Conservation (phyloP, 92 coral and sea anemone genomes). For the Umimayanthus chanpuru region DNA sequence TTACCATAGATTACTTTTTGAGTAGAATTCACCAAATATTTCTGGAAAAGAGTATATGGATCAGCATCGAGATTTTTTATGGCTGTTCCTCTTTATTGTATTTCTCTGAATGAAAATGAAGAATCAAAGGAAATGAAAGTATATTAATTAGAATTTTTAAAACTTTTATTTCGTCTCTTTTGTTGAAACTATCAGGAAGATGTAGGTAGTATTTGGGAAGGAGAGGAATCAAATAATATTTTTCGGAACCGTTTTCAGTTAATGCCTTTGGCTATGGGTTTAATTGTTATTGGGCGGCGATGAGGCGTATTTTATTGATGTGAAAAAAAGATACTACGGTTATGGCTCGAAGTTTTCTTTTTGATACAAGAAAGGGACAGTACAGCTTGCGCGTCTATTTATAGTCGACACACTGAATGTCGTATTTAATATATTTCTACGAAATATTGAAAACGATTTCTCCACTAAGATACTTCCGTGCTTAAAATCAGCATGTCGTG, state of each 20-base stretch:
- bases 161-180: not conserved
- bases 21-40: not conserved
- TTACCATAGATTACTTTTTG: not conserved
- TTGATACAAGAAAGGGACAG: not conserved
- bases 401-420: not conserved
- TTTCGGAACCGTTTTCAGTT: not conserved
- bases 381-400: too few relatives aligned
- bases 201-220: not conserved
- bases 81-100: not conserved
- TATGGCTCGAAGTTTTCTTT: not conserved
- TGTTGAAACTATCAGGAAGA: not conserved
- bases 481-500: not conserved
- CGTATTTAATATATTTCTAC: too few relatives aligned
- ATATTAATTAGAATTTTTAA: not conserved
- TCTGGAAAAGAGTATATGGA: not conserved
- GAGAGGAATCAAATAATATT: not conserved
- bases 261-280: constrained; percentile 1
- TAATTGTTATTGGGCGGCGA: not conserved
- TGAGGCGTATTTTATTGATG: not conserved
- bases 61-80: not conserved
- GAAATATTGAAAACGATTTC: not conserved
- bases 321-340: not conserved
- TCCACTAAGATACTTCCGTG: not conserved
- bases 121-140: not conserved
- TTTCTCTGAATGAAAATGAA: not conserved